These are phyloP conservation scores for Platichthys flesus DNA, from an alignment of 2,113 vertebrate genomes.

Conservation along the genomic window DNA sequence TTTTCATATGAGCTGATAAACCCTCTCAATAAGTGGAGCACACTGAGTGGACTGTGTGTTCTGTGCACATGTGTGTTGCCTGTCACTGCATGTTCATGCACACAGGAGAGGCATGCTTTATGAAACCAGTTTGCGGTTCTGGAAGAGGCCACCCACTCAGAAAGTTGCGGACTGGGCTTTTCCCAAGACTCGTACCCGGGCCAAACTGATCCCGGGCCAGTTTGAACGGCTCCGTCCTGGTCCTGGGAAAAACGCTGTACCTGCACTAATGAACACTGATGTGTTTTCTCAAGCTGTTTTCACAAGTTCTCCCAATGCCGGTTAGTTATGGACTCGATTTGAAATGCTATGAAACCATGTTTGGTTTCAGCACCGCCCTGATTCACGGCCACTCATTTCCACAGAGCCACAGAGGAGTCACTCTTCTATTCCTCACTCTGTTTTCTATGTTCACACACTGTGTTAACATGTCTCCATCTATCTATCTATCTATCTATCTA, in stretches of 20 bases:
- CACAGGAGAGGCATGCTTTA: constrained; percentile 12
- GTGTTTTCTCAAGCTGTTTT: constrained; percentile 45
- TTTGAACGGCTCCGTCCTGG: constrained; percentile 35
- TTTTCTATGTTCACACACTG: too few species aligned
- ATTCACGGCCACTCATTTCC: constrained; percentile 8
- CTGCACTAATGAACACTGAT: constrained; percentile 52
- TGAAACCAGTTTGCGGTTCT: constrained; percentile 44
- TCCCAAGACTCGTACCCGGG: constrained; percentile 46
- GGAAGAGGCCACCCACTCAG: constrained; percentile 64
- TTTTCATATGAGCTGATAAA: constrained; percentile 68
- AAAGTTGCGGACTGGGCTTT: constrained; percentile 39
- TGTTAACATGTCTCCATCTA: background rate
- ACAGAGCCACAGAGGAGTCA: background rate
- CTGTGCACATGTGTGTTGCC: constrained; percentile 22
- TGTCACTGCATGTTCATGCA: constrained; percentile 18
- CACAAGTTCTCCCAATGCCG: constrained; percentile 12
- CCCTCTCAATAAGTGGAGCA: constrained; percentile 40
- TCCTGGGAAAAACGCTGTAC: constrained; percentile 57
- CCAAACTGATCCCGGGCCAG: constrained; percentile 32
- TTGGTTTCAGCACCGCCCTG: constrained; percentile 18
- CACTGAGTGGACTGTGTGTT: background rate
- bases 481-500: background rate
- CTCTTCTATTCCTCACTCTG: too few species aligned
- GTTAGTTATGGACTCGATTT: constrained; percentile 22
- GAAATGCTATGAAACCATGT: constrained; percentile 15